These are phyloP conservation scores for Pterostichus niger DNA, from an alignment of 2,888 invertebrate genomes.

Conservation along the genomic window DNA sequence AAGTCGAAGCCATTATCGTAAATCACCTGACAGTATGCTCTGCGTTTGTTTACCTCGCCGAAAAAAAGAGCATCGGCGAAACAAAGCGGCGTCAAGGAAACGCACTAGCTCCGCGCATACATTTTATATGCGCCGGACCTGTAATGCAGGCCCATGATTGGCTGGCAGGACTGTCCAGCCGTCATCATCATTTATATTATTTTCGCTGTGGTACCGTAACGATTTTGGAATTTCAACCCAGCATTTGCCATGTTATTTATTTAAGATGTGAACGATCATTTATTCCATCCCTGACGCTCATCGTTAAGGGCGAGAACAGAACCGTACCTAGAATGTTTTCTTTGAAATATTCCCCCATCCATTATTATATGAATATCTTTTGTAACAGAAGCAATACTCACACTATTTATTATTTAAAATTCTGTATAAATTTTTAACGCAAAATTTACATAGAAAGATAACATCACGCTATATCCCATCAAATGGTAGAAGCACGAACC, in stretches of 20 bases:
- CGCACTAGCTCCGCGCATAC: conserved; percentile 12
- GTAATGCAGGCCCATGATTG: conserved; percentile 18
- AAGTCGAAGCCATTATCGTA: conserved; percentile 64
- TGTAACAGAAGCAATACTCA: no score
- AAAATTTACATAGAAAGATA: no score
- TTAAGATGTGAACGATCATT: conserved; percentile 56
- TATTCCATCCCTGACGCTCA: conserved; percentile 48
- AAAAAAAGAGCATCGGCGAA: conserved; percentile 41
- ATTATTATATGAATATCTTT: no score
- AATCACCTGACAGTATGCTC: conserved; percentile 52
- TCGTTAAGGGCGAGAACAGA: conserved; percentile 33
- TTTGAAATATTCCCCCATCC: background rate
- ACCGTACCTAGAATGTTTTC: background rate
- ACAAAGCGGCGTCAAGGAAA: conserved; percentile 20
- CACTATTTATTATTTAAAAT: no score
- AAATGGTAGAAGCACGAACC: no score
- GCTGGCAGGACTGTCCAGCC: conserved; percentile 48
- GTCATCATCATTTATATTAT: conserved; percentile 71
- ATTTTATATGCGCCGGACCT: conserved; percentile 40
- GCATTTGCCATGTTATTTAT: conserved; percentile 56
- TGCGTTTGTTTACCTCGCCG: conserved; percentile 53
- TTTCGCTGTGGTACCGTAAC: conserved; percentile 69
- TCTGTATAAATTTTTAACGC: no score
- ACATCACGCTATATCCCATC: no score
- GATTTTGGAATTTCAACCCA: conserved; percentile 69